Conservation (phyloP, 2,113 vertebrate genomes). For the Leptobrachium ailaonicum region DNA sequence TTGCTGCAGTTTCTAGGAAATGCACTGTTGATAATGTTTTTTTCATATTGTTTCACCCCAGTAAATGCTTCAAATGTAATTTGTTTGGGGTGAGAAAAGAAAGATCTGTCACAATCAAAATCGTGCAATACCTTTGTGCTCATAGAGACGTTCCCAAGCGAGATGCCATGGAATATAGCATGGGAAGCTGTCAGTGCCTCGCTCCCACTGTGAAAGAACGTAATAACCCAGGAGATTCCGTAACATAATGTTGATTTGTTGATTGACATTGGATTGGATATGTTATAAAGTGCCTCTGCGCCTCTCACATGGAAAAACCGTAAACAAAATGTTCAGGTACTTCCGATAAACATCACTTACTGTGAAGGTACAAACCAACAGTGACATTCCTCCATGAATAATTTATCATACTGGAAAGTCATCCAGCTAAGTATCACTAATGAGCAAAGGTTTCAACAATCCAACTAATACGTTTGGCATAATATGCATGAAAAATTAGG, state of each 20-base stretch:
- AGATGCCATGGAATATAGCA: background rate
- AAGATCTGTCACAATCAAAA: no score
- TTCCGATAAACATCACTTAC: slow-evolving; percentile 21
- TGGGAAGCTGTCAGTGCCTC: slow-evolving; percentile 27
- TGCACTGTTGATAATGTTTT: no score
- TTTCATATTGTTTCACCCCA: no score
- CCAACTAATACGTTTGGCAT: slow-evolving; percentile 17
- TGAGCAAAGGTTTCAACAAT: slow-evolving; percentile 24
- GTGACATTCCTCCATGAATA: slow-evolving; percentile 22
- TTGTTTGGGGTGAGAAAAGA: no score
- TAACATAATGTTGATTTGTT: slow-evolving; percentile 18
- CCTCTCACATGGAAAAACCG: background rate
- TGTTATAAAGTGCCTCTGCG: slow-evolving; percentile 9
- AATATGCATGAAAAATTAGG: background rate
- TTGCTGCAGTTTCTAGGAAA: no score
- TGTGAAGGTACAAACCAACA: background rate
- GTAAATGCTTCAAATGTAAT: no score
- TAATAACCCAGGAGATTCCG: background rate
- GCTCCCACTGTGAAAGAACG: background rate
- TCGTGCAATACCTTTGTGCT: background rate
- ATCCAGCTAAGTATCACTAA: slow-evolving; percentile 34
- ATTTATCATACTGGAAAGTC: slow-evolving; percentile 27
- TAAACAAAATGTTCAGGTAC: slow-evolving; percentile 24
- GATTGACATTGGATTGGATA: slow-evolving; percentile 10
- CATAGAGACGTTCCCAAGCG: slow-evolving; percentile 11